Evolutionary conservation across 1,140 invertebrate genomes (phyloP).

Genomic region (Schlechtendalia chinensis): DNA sequence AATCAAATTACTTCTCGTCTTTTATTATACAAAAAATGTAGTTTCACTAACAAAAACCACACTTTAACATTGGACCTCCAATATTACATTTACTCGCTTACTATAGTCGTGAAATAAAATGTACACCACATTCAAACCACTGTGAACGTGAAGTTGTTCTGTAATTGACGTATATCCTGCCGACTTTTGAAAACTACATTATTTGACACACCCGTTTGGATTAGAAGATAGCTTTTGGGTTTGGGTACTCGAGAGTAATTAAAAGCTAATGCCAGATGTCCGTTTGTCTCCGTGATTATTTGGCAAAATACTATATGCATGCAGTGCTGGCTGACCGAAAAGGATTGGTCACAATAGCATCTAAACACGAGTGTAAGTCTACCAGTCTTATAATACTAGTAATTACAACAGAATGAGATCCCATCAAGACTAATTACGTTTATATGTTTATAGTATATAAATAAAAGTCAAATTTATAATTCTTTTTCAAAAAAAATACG

Average conservation of each 20-base stretch:
- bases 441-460: neutral
- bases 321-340: slow-evolving; percentile 1
- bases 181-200: neutral
- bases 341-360: neutral
- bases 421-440: neutral
- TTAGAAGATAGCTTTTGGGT: neutral
- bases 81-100: neutral
- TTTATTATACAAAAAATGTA: neutral
- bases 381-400: neutral
- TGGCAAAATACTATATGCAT: neutral
- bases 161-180: neutral
- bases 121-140: neutral
- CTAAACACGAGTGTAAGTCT: slow-evolving; percentile 8
- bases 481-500: neutral
- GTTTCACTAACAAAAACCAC: neutral
- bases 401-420: neutral
- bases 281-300: neutral
- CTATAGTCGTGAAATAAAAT: neutral
- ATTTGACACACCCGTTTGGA: neutral
- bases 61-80: neutral
- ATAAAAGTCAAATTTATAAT: neutral
- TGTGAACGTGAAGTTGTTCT: neutral
- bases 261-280: slow-evolving; percentile 30
- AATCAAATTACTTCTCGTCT: too few species aligned
- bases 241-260: neutral